These are phyloP conservation scores for Simalia tracyae DNA, from an alignment of 2,797 vertebrate genomes.

Conservation along the genomic window DNA sequence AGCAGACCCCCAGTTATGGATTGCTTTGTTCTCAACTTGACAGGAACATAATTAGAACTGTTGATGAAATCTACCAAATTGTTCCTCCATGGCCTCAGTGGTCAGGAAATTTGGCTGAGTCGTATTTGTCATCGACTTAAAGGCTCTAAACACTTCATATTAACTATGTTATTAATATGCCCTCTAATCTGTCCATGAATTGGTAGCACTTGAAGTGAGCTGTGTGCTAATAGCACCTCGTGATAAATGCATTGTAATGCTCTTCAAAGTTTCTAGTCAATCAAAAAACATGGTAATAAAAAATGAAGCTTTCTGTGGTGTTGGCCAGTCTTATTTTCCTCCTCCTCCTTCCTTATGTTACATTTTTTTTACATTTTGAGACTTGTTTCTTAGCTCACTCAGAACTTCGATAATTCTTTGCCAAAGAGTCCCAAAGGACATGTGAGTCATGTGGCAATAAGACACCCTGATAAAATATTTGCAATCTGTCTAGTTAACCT, in stretches of 20 bases:
- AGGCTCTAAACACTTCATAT: slow-evolving; percentile 89
- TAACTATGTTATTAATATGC: slow-evolving; percentile 92
- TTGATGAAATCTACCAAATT: slow-evolving; percentile 99
- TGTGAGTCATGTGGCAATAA: slow-evolving; percentile 67
- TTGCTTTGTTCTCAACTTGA: slow-evolving; percentile 95
- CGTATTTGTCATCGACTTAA: slow-evolving; percentile 89
- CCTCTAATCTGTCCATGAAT: slow-evolving; percentile 83
- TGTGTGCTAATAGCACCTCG: slow-evolving; percentile 66
- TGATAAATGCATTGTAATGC: slow-evolving; percentile 64
- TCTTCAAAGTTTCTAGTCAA: slow-evolving; percentile 56
- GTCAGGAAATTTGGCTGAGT: slow-evolving; percentile 85
- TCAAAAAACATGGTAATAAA: slow-evolving; percentile 43
- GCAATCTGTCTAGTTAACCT: slow-evolving; percentile 64
- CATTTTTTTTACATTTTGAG: slow-evolving; percentile 50
- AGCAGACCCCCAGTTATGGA: slow-evolving; percentile 89
- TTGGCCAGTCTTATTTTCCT: neutral
- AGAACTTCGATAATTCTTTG: slow-evolving; percentile 61
- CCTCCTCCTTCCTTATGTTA: slow-evolving; percentile 41
- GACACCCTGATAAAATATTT: slow-evolving; percentile 69
- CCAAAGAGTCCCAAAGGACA: slow-evolving; percentile 68
- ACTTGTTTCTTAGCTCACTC: slow-evolving; percentile 46
- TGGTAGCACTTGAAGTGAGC: slow-evolving; percentile 69
- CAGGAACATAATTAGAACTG: slow-evolving; percentile 99
- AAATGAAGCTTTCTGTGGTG: slow-evolving; percentile 3
- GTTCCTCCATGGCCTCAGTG: slow-evolving; percentile 87